A percentile compares a stretch with the other conserved stretches of the same genome.
These are phyloP conservation scores for Aegithalos caudatus DNA, from an alignment of 2,113 vertebrate species.

Conservation along the genomic window DNA sequence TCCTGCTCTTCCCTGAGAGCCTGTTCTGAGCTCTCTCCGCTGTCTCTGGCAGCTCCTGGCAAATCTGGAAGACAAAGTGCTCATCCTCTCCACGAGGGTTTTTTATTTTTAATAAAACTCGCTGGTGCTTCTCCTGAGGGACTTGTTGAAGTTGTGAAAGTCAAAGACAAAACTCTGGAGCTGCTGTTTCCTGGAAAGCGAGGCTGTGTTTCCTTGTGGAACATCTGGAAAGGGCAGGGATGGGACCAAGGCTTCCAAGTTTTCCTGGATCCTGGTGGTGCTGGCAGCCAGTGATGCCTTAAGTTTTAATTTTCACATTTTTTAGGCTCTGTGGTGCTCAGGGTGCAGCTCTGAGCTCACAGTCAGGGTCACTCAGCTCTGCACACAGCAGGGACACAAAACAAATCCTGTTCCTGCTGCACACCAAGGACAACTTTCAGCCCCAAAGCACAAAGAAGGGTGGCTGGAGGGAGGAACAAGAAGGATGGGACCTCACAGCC, in stretches of 20 bases:
- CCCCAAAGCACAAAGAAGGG: neutral
- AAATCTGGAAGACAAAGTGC: slow-evolving; percentile 11
- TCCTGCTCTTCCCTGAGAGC: neutral
- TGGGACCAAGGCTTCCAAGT: neutral
- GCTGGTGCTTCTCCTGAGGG: neutral
- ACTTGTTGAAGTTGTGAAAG: neutral
- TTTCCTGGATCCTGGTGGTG: neutral
- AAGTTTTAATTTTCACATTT: rapidly evolving
- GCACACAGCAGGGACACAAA: neutral
- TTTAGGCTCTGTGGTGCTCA: neutral
- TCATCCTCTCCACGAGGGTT: neutral
- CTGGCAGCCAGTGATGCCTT: neutral
- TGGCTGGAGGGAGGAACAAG: neutral
- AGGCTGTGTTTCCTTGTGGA: neutral
- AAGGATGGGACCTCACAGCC: neutral
- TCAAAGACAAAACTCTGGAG: slow-evolving; percentile 15
- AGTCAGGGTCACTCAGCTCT: neutral
- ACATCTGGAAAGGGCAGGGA: neutral
- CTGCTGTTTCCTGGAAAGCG: neutral
- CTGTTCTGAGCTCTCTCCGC: neutral
- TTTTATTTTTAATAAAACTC: slow-evolving; percentile 60
- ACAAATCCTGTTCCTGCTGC: neutral
- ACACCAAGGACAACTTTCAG: neutral
- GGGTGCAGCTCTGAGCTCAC: neutral
- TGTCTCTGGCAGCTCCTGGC: neutral